phyloP scores from a whole-genome alignment of 2,113 vertebrate species.

The Anolis carolinensis region DNA sequence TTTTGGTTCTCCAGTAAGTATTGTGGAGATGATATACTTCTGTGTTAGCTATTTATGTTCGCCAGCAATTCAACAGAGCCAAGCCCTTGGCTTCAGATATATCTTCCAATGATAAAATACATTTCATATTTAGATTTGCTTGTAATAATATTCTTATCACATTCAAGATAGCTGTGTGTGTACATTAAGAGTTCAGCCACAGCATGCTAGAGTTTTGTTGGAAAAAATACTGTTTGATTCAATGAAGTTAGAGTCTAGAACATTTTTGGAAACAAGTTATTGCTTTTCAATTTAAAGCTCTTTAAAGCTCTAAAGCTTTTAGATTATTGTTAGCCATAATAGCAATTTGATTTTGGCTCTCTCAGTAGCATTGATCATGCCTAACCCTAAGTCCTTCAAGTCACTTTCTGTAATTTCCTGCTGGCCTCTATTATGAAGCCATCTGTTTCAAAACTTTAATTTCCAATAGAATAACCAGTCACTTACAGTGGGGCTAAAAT shows the following conservation, averaged over 20 bases:
- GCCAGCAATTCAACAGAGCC: neutral
- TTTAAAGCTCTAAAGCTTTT: constrained; percentile 16
- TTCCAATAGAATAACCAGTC: neutral
- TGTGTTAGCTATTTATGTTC: neutral
- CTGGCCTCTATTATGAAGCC: constrained; percentile 13
- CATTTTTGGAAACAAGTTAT: constrained; percentile 27
- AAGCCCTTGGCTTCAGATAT: no score
- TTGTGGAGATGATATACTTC: neutral
- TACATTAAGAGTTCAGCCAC: neutral
- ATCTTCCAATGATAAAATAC: no score
- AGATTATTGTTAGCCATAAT: neutral
- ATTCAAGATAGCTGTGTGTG: neutral
- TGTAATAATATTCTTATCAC: neutral
- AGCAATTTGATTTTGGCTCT: constrained; percentile 36
- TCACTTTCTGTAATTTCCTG: neutral
- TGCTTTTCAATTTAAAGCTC: constrained; percentile 22
- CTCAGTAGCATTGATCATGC: neutral
- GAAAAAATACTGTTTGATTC: neutral
- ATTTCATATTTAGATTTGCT: neutral
- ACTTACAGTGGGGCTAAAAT: neutral
- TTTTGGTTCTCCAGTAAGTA: neutral
- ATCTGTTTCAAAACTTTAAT: neutral
- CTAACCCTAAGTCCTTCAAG: neutral
- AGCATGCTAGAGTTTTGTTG: neutral
- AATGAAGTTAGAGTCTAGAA: neutral